Evolutionary conservation across 2,888 invertebrate species (phyloP), one percentile per base, ranked within the genome.

Genomic region (Zhuqinia jingwanae): DNA sequence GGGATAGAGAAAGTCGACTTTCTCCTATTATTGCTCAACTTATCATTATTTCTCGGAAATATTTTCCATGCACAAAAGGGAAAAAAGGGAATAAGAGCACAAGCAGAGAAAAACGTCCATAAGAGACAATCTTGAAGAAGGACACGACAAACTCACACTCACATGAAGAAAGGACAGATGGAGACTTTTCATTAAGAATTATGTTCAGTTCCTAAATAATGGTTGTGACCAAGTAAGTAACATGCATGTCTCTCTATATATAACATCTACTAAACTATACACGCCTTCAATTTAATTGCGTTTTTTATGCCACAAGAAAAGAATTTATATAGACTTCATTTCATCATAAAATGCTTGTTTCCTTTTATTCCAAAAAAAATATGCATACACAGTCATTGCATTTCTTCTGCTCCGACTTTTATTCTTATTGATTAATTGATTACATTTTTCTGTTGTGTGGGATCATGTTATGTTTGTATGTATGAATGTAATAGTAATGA

Each of bases 161-260:
- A 17, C 27, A 6, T 53, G 75, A 20, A 15, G 75, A 75, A 53
- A 77, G 45, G 60, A 63, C 36, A 42, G 70, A 30, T 36, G 84
- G 30, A 36, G 68, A 70, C 58, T 68, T 75, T 78, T 78, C 84
- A 84, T 84, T 77, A 84, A 84, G 70, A 53, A 58, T 63, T 79
- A 73, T 79, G 73, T 73, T 79, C 68, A 13, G 56, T 75, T 78
- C 47, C 73, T 79, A 85, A 85, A 85, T 85, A 85, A 85, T 85
- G 85, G 79, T 85, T 85, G 85, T 79, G 85, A 85, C 85, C 85
- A 85, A 79, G 85, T 85, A 85, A 85, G 85, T 85, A 77, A 27
- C 68, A 30, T n/a, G n/a, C n/a, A n/a, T n/a, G n/a, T n/a, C n/a
- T n/a, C n/a, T n/a, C n/a, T n/a, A n/a, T n/a, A n/a, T n/a, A n/a